Conservation (phyloP, 1,140 invertebrate species). For the Apolygus lucorum region DNA sequence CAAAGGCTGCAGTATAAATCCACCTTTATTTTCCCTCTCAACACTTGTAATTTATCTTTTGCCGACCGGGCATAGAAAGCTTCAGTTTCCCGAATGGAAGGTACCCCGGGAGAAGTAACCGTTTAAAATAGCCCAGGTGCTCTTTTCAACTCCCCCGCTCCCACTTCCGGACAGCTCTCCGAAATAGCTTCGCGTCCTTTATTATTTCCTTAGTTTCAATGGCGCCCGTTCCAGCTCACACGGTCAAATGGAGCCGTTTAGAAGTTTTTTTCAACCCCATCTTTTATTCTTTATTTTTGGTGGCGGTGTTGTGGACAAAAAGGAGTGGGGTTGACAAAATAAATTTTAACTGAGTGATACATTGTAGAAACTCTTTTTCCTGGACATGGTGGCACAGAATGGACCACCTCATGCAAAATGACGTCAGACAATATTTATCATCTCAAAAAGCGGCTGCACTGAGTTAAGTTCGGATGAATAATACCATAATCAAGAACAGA, state of each 20-base stretch:
- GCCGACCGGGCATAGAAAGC: background rate
- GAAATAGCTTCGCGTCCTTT: background rate
- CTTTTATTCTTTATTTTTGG: too few species aligned
- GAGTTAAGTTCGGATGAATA: too few species aligned
- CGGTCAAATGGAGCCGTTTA: background rate
- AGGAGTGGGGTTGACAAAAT: too few species aligned
- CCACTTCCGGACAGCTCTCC: background rate
- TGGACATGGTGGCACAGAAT: background rate
- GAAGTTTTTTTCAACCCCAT: background rate
- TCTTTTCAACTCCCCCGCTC: background rate
- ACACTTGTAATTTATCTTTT: slow-evolving; percentile 21
- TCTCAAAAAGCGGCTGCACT: too few species aligned
- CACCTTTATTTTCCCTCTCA: slow-evolving; percentile 23
- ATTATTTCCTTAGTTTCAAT: background rate
- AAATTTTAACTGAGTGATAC: background rate
- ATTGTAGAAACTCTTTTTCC: background rate
- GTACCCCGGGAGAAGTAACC: background rate
- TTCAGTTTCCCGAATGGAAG: background rate
- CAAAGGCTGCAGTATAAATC: slow-evolving; percentile 20
- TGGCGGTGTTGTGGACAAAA: too few species aligned
- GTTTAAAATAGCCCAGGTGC: slow-evolving; percentile 15
- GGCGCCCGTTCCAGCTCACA: background rate
- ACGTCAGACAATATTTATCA: too few species aligned
- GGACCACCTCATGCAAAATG: too few species aligned
- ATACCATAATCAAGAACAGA: too few species aligned